Base-by-base conservation (phyloP, 1,140 invertebrate genomes). In the Drosophila mauritiana region DNA sequence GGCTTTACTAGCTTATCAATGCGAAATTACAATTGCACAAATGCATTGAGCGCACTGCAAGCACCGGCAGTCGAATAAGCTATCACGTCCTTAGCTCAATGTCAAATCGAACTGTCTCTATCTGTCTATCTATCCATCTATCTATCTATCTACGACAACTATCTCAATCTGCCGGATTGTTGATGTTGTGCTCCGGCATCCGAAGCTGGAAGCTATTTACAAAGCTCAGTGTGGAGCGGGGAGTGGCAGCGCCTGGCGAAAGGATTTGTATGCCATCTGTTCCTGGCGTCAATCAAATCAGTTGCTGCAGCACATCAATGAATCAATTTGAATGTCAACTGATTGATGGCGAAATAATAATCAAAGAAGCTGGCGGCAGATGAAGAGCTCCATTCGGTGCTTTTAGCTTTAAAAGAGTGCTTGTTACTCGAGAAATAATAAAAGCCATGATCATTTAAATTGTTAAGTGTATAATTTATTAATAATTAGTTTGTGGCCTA, bases 51-150 rank as follows among this genome's bases (percentile, higher is more conserved):
- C 56, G 42, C 51, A 27, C 31, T 13, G n/a, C n/a, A 11, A 11
- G 40, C 37, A 34, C 8, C 22, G 46, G 37, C 65, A 42, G 43
- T 54, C n/a, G 62, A 45, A 45, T 36, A 49, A 72, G 69, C 69
- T 73, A 73, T 73, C 82, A 88, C 83, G 82, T 88, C 59, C 68
- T 74, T 62, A 53, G 73, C 74, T 78, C 73, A 85, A 85, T 85
- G 82, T 88, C 82, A 85, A 88, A 80, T 53, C 52, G 49, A 78
- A 58, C 62, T 70, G 62, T 62, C 82, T 86, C 78, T 75, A 88
- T 88, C 78, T 78, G 53, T 76, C 74, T 58, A 68, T 63, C 62
- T 54, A 7, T 31, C 27, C 6, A 31, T 31, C 31, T 31, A 31
- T 31, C 69, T 53, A 39, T 57, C 45, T 25, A 57, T 48, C 31